Conservation (phyloP, 2,888 invertebrate species). For the Ichneumoninae sp. region DNA sequence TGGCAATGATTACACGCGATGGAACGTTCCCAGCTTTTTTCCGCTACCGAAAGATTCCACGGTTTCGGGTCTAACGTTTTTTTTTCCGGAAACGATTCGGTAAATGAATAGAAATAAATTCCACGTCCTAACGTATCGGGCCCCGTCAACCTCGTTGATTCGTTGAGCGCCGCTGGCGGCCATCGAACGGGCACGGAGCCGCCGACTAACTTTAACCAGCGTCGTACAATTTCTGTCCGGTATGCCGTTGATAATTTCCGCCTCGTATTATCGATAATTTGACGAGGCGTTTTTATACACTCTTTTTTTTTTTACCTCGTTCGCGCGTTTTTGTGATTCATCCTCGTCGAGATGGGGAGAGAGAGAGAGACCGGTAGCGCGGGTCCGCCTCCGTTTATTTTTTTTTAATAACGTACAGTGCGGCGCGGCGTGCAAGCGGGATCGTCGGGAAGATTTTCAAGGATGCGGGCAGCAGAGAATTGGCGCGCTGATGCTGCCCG, state of each 20-base stretch:
- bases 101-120: not conserved
- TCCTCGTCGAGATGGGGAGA: conserved; percentile 7
- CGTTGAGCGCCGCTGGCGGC: not conserved
- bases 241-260: conserved; percentile 3
- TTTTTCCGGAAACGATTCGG: not conserved
- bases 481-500: conserved; percentile 25
- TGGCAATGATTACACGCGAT: not conserved
- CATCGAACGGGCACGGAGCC: not conserved
- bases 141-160: not conserved
- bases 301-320: not conserved
- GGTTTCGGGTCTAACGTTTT: not conserved
- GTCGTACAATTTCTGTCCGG: not conserved
- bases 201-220: not conserved
- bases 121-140: not conserved
- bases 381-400: not conserved
- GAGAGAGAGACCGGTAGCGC: not conserved
- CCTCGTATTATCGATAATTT: not conserved
- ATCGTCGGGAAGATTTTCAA: conserved; percentile 46
- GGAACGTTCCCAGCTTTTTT: not conserved
- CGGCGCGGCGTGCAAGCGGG: not conserved
- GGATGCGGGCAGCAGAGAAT: conserved; percentile 45
- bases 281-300: conserved; percentile 1
- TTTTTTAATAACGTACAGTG: conserved; percentile 6
- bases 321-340: not conserved
- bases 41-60: not conserved